Conservation (phyloP, 2,888 invertebrate species). For the Pheosia tremula region DNA sequence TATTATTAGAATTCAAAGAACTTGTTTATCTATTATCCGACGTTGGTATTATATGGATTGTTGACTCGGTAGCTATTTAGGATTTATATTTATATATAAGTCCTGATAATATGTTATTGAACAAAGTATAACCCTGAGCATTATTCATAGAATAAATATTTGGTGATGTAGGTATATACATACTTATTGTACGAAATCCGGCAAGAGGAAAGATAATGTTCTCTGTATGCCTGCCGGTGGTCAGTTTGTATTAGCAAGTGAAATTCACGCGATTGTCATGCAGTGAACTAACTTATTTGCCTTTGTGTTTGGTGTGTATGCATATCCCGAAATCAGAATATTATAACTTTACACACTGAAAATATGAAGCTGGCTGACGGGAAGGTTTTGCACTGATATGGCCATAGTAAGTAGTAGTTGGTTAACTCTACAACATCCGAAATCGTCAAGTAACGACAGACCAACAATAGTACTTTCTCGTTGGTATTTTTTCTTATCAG, state of each 20-base stretch:
- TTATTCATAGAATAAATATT: too few species aligned
- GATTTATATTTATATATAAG: too few species aligned
- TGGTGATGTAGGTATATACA: too few species aligned
- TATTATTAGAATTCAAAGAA: conserved; percentile 1
- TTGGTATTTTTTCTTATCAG: too few species aligned
- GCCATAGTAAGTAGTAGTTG: neutral
- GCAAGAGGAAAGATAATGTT: conserved; percentile 42
- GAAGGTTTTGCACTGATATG: neutral
- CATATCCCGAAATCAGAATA: conserved; percentile 21
- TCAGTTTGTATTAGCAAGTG: conserved; percentile 63
- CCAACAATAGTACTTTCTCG: too few species aligned
- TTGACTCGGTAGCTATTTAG: too few species aligned
- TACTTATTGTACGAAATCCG: conserved; percentile 14
- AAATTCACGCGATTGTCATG: conserved; percentile 58
- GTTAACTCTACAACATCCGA: neutral
- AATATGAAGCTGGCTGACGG: neutral
- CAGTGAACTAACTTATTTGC: conserved; percentile 49
- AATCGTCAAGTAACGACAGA: neutral
- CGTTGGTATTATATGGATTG: too few species aligned
- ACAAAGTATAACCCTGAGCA: too few species aligned
- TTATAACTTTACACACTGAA: conserved; percentile 2
- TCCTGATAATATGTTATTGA: too few species aligned
- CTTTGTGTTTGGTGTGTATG: conserved; percentile 32
- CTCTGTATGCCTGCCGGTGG: conserved; percentile 45
- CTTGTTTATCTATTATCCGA: neutral